A percentile compares a stretch with the other conserved stretches of the same genome.
phyloP scores from a whole-genome alignment of 2,888 invertebrate genomes.

The Brachynemurus nebulosus region DNA sequence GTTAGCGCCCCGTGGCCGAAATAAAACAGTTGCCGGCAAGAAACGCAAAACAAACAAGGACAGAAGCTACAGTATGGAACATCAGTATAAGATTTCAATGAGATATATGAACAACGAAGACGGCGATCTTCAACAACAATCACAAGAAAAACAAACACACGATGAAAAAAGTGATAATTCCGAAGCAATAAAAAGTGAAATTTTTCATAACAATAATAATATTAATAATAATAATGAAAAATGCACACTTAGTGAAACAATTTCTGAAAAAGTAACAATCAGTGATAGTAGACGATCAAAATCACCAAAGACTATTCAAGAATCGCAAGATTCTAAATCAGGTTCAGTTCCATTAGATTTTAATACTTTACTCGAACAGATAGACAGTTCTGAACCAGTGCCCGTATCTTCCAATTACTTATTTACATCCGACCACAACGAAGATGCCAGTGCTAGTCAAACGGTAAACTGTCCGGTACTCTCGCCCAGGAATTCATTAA shows the following conservation, averaged over 20 bases:
- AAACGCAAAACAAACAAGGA: constrained; percentile 21
- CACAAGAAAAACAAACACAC: neutral
- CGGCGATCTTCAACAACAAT: constrained; percentile 2
- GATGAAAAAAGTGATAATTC: too few relatives aligned
- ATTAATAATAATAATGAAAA: neutral
- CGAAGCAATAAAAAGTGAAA: too few relatives aligned
- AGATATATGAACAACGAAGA: too few relatives aligned
- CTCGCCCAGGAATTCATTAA: constrained; percentile 46
- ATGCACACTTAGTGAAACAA: too few relatives aligned
- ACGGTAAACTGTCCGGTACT: constrained; percentile 26
- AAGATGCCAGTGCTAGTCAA: constrained; percentile 29
- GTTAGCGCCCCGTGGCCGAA: constrained; percentile 38
- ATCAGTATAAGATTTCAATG: constrained; percentile 24
- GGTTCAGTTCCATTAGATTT: constrained; percentile 31
- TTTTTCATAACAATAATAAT: too few relatives aligned
- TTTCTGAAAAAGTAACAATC: too few relatives aligned
- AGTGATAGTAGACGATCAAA: constrained; percentile 2
- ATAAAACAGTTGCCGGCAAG: constrained; percentile 28
- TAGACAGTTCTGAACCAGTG: constrained; percentile 38
- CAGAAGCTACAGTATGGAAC: constrained; percentile 6
- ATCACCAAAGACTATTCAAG: constrained; percentile 16
- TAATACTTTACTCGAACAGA: constrained; percentile 41
- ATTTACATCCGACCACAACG: constrained; percentile 28
- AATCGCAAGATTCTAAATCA: constrained; percentile 10
- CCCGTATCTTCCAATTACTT: constrained; percentile 27